These are phyloP conservation scores for Girardinus metallicus DNA, from an alignment of 2,797 vertebrate species.

Conservation along the genomic window DNA sequence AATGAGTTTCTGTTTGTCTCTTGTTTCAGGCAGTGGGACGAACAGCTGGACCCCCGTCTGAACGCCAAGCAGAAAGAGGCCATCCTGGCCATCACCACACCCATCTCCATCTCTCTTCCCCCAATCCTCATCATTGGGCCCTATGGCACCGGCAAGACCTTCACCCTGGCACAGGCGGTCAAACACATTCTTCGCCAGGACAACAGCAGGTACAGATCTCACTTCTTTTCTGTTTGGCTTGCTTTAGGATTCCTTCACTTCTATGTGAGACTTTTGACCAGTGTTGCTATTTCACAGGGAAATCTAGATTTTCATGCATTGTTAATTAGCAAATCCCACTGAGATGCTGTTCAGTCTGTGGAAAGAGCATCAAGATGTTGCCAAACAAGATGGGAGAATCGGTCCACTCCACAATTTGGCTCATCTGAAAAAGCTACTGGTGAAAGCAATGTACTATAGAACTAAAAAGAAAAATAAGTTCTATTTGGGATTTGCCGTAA, in stretches of 20 bases:
- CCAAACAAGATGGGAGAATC: background rate
- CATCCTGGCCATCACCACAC: conserved; percentile 97
- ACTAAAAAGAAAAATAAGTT: background rate
- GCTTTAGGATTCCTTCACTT: background rate
- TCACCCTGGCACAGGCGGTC: conserved; percentile 98
- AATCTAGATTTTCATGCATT: background rate
- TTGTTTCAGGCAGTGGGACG: conserved; percentile 93
- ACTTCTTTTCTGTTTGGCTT: background rate
- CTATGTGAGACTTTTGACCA: background rate
- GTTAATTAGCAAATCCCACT: background rate
- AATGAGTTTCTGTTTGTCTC: conserved; percentile 16
- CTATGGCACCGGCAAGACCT: conserved; percentile 98
- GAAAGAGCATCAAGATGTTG: background rate
- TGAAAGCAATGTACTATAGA: background rate
- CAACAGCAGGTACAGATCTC: conserved; percentile 84
- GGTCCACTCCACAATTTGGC: background rate
- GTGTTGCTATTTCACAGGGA: background rate
- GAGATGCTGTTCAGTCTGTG: background rate
- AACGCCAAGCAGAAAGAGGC: conserved; percentile 99
- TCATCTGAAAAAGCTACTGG: background rate
- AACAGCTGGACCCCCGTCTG: conserved; percentile 97
- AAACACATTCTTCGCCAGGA: conserved; percentile 98
- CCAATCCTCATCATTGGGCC: conserved; percentile 98
- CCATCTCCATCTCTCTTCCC: conserved; percentile 89
- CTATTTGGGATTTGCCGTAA: background rate